Percentiles rank a stretch among this genome's conserved stretches.
Conservation (phyloP, 2,797 vertebrate genomes). For the Catostomus latipinnis region DNA sequence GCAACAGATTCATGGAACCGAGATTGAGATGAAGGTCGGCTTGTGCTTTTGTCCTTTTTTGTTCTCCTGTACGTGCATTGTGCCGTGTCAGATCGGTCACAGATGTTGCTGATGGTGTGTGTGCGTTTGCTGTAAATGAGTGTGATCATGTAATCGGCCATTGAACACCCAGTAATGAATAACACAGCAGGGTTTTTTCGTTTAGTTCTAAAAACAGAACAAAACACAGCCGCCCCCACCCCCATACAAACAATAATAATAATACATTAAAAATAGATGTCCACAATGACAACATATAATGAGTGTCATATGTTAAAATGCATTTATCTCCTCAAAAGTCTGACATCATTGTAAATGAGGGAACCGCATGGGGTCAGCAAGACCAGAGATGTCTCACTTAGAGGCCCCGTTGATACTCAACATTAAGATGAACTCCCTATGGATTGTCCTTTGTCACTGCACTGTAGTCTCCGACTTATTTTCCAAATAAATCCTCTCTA, state of each 20-base stretch:
- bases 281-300: neutral
- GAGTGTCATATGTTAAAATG: neutral
- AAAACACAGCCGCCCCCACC: neutral
- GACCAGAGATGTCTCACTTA: constrained; percentile 14
- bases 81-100: constrained; percentile 4
- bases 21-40: constrained; percentile 98
- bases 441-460: constrained; percentile 22
- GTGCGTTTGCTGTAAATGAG: neutral
- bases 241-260: neutral
- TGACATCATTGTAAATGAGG: neutral
- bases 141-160: neutral
- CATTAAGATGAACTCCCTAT: constrained; percentile 20
- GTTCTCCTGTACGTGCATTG: neutral
- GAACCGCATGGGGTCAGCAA: neutral
- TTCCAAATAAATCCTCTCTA: constrained; percentile 42
- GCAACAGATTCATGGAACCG: constrained; percentile 97
- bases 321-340: neutral
- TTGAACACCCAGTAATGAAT: neutral
- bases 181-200: neutral
- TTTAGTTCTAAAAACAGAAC: neutral
- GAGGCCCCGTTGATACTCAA: neutral
- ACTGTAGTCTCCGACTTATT: constrained; percentile 30
- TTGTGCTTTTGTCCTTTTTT: neutral
- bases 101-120: neutral
- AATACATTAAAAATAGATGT: neutral